Base-by-base conservation (phyloP, 1,140 invertebrate species). In the Homarus americanus region DNA sequence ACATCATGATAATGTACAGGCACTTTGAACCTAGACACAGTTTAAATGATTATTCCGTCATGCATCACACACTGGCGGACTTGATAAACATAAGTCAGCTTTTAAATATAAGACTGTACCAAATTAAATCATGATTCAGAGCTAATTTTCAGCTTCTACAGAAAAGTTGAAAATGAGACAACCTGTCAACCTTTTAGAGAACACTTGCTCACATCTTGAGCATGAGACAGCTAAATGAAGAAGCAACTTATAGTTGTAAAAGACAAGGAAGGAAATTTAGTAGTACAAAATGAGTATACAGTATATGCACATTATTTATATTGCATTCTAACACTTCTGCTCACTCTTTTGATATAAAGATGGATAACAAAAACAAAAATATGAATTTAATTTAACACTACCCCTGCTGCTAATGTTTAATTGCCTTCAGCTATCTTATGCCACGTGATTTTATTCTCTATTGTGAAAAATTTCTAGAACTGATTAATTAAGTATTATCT, bases 1-100 rank as follows among this genome's bases (percentile, higher is more conserved):
- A 82, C 80, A 82, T 63, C 36, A 82, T 63, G 40, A 80, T 41
- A 80, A 63, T 83, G 82, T 69, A 83, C 58, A 83, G 53, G 34
- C 58, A 83, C 82, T 83, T 83, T 83, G 82, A 83, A 83, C 82
- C 53, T 83, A 83, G 58, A 83, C 82, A 83, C 10, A 38, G 53
- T 63, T 83, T 69, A 66, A 83, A 34, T 63, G 40, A 79, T 79
- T 40, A 38, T 75, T 41, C 53, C 58, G 36, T 69, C 82, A 36
- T 83, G 58, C 82, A 83, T 83, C 63, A n/a, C 38, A 12, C 80
- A 49, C 32, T 40, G n/a, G 38, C 63, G 69, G 53, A 83, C 36
- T 40, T n/a, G 34, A 40, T 66, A 69, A 63, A 32, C 0, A 28
- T 69, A 24, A 28, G n/a, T 69, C 58, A 83, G 63, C 82, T 34